Percentiles rank a stretch among this genome's conserved stretches.
Evolutionary conservation across 2,113 vertebrate genomes (phyloP).

Genomic region (Bufo bufo): DNA sequence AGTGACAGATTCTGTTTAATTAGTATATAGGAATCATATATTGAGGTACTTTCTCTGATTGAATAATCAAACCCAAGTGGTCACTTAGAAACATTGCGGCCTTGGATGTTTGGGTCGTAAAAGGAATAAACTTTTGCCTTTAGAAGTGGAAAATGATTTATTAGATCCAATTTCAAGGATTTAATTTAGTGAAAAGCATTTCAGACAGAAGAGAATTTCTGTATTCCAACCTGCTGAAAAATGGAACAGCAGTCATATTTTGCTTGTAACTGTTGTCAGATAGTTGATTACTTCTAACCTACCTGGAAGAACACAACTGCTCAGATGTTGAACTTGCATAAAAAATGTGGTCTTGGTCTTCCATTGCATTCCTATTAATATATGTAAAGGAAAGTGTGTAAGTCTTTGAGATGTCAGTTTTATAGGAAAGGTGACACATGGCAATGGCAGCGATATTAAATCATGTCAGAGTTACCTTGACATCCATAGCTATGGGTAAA

Average conservation of each 20-base stretch:
- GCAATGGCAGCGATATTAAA: no score
- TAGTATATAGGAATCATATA: background rate
- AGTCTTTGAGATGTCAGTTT: no score
- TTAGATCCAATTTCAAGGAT: constrained; percentile 18
- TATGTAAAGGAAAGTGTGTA: background rate
- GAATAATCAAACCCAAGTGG: constrained; percentile 9
- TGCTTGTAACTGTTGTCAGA: constrained; percentile 4
- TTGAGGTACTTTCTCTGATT: background rate
- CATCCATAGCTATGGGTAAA: no score
- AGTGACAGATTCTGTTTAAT: background rate
- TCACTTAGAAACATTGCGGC: background rate
- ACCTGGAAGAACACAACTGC: background rate
- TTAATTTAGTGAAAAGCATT: constrained; percentile 31
- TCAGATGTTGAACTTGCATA: background rate
- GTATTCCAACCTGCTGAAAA: background rate
- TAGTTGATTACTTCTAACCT: background rate
- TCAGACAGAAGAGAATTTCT: background rate
- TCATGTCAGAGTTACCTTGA: no score
- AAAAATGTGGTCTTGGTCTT: background rate
- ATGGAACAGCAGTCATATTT: background rate
- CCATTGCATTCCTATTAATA: background rate
- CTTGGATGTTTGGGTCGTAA: background rate
- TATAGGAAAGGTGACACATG: no score
- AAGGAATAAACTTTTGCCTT: constrained; percentile 17
- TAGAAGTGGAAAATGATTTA: constrained; percentile 15